phyloP scores from a whole-genome alignment of 2,113 vertebrate species.

The Beaufortia kweichowensis region DNA sequence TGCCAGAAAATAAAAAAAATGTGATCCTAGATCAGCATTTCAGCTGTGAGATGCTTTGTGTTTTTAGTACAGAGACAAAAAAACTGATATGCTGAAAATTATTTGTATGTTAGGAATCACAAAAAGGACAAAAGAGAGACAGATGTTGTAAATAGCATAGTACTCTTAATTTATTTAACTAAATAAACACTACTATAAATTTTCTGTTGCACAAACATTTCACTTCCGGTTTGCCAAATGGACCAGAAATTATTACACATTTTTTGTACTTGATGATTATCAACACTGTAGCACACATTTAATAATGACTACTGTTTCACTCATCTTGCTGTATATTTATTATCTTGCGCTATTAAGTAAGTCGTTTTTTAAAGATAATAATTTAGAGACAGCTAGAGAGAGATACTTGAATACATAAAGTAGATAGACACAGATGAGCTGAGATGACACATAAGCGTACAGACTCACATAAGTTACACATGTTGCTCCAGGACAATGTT shows the following conservation, averaged over 20 bases:
- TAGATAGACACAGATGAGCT: slow-evolving; percentile 1
- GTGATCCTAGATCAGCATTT: slow-evolving; percentile 25
- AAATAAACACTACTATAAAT: too few relatives aligned
- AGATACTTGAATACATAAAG: neutral
- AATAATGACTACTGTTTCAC: too few relatives aligned
- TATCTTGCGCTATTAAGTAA: too few relatives aligned
- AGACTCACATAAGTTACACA: slow-evolving; percentile 10
- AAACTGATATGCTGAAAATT: neutral
- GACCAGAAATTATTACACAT: too few relatives aligned
- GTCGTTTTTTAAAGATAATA: neutral
- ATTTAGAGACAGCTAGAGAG: neutral
- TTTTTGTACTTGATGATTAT: too few relatives aligned
- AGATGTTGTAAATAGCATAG: neutral
- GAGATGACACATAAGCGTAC: neutral
- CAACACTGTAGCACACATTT: too few relatives aligned
- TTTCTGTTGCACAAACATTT: too few relatives aligned
- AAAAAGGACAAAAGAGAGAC: too few relatives aligned
- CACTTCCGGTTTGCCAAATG: too few relatives aligned
- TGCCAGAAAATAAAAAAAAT: slow-evolving; percentile 3
- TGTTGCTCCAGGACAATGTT: slow-evolving; percentile 36
- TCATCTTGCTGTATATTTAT: too few relatives aligned
- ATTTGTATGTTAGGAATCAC: neutral
- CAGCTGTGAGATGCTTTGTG: neutral
- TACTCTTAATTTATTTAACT: too few relatives aligned
- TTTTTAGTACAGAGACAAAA: neutral